Evolutionary conservation across 2,113 vertebrate species (phyloP).

Genomic region (Rhinopithecus roxellana): DNA sequence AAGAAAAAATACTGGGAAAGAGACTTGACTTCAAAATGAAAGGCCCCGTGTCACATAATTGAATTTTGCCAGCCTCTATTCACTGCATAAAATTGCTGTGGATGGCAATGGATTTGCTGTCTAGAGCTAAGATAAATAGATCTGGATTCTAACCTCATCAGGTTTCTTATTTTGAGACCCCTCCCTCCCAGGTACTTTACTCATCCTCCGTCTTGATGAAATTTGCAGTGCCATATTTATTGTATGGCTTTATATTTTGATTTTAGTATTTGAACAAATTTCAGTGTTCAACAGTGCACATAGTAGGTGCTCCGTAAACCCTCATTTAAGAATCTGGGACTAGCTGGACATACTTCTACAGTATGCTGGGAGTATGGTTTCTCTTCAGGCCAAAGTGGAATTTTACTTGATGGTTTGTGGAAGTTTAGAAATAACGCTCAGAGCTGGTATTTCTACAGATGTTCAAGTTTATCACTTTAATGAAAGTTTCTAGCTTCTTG

Average conservation of each 20-base stretch:
- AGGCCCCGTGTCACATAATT: not conserved
- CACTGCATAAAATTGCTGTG: too few relatives aligned
- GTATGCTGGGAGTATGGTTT: not conserved
- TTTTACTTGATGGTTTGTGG: not conserved
- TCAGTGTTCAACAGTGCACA: not conserved
- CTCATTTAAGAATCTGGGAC: not conserved
- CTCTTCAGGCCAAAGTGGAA: not conserved
- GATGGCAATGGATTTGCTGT: not conserved
- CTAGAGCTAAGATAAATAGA: not conserved
- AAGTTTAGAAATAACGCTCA: not conserved
- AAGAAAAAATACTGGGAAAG: not conserved
- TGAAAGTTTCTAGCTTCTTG: not conserved
- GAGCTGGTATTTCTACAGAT: not conserved
- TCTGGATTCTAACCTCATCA: not conserved
- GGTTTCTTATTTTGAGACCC: not conserved
- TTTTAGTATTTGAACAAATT: constrained; percentile 20
- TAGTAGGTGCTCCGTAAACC: not conserved
- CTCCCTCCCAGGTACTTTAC: not conserved
- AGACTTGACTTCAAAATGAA: not conserved
- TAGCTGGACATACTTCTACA: not conserved
- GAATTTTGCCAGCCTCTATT: not conserved
- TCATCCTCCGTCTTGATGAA: not conserved
- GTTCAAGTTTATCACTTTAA: not conserved
- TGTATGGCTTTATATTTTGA: not conserved
- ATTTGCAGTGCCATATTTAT: not conserved